These are phyloP conservation scores for Micropterix aruncella DNA, from an alignment of 2,888 invertebrate genomes.

Conservation along the genomic window DNA sequence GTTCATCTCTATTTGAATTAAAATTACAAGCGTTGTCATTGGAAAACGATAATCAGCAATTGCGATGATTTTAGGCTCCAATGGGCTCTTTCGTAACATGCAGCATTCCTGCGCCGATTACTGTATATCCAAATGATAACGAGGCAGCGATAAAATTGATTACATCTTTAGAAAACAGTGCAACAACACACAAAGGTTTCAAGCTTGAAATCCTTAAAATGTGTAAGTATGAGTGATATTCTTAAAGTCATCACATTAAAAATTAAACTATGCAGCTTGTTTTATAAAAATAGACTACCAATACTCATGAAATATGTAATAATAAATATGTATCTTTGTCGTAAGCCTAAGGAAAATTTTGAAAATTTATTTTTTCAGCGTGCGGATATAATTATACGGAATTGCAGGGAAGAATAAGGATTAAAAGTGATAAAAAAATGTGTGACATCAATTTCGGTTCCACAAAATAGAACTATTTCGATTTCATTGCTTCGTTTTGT, in stretches of 20 bases:
- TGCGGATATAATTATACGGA: constrained; percentile 59
- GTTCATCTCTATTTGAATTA: no score
- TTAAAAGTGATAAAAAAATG: constrained; percentile 38
- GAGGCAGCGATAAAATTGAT: constrained; percentile 33
- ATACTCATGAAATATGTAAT: no score
- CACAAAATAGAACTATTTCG: constrained; percentile 52
- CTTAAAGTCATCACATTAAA: no score
- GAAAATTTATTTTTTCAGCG: constrained; percentile 21
- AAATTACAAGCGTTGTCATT: no score
- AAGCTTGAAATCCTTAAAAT: no score
- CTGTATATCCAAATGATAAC: constrained; percentile 27
- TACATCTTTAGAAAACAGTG: constrained; percentile 13
- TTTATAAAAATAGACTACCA: no score
- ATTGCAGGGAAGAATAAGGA: constrained; percentile 51
- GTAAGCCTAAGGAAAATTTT: constrained; percentile 19
- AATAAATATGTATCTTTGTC: no score
- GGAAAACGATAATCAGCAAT: neutral
- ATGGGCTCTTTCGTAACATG: no score
- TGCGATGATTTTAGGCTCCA: no score
- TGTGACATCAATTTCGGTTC: constrained; percentile 48
- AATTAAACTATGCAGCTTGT: no score
- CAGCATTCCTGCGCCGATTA: constrained; percentile 23
- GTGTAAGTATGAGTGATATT: no score
- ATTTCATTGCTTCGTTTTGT: constrained; percentile 35
- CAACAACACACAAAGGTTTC: constrained; percentile 42